Conservation (phyloP, 2,888 invertebrate species). For the Drosophila cognata region DNA sequence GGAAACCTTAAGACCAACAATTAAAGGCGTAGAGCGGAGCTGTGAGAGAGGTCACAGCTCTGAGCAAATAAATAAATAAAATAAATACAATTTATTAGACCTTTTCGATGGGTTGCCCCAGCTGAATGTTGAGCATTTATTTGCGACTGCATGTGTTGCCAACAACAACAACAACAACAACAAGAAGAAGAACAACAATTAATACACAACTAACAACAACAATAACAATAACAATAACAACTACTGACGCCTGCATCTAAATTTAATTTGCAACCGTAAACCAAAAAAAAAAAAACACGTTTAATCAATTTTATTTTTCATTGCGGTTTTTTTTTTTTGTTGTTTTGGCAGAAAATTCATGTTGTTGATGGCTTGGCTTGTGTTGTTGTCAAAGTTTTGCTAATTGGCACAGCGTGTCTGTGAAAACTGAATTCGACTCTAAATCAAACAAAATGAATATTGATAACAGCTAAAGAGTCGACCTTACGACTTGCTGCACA, state of each 20-base stretch:
- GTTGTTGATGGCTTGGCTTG: constrained; percentile 19
- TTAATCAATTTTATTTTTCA: constrained; percentile 37
- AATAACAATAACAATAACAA: not conserved
- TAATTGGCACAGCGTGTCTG: constrained; percentile 63
- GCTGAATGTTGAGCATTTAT: constrained; percentile 28
- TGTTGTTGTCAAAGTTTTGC: constrained; percentile 54
- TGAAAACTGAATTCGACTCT: constrained; percentile 26
- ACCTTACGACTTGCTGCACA: not conserved
- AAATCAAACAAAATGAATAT: constrained; percentile 26
- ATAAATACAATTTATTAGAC: constrained; percentile 69
- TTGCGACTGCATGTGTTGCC: constrained; percentile 22
- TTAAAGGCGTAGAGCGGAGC: not conserved
- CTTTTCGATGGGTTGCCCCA: constrained; percentile 33
- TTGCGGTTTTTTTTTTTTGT: constrained; percentile 8
- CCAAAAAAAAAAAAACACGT: constrained; percentile 48
- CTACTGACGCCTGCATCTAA: constrained; percentile 57
- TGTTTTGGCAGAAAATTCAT: constrained; percentile 66
- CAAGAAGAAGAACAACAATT: constrained; percentile 1
- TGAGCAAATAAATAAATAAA: constrained; percentile 4
- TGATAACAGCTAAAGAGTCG: constrained; percentile 3
- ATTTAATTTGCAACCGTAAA: constrained; percentile 63
- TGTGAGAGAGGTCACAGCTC: constrained; percentile 25
- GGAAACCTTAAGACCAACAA: constrained; percentile 28
- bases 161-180: constrained; percentile 11
- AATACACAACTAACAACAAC: constrained; percentile 27